Conservation (phyloP, 1,140 invertebrate species). For the Aphelenchoides fujianensis region DNA sequence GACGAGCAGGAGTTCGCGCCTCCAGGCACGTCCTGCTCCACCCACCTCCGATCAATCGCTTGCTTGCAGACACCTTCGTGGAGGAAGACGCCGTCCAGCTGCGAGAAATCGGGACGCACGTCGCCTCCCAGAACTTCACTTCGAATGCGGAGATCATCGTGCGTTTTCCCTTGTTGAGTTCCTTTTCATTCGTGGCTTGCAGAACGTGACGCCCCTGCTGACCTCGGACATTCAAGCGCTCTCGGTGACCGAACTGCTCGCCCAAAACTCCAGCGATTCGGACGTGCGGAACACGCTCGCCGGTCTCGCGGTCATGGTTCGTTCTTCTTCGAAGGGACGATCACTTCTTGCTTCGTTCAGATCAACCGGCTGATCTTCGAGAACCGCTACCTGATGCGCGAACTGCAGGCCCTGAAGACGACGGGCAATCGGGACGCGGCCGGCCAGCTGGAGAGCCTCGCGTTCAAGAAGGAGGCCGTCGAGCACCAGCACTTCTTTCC, state of each 20-base stretch:
- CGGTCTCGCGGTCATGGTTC: slow-evolving; percentile 29
- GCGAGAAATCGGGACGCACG: slow-evolving; percentile 19
- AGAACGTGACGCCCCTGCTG: slow-evolving; percentile 25
- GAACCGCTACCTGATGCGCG: slow-evolving; percentile 28
- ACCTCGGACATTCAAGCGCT: slow-evolving; percentile 26
- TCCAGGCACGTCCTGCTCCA: no score
- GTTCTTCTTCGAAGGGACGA: not conserved
- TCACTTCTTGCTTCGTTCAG: slow-evolving; percentile 23
- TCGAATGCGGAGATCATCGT: slow-evolving; percentile 32
- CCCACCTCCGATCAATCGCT: no score
- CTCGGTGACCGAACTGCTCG: slow-evolving; percentile 17
- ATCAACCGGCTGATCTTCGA: slow-evolving; percentile 34
- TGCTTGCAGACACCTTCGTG: slow-evolving; percentile 26
- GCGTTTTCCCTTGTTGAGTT: slow-evolving; percentile 17
- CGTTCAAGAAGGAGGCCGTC: slow-evolving; percentile 29
- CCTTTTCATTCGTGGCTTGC: not conserved
- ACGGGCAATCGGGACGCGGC: not conserved
- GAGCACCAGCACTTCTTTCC: slow-evolving; percentile 17
- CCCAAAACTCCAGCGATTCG: slow-evolving; percentile 1
- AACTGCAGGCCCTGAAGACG: slow-evolving; percentile 26
- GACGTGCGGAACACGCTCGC: slow-evolving; percentile 24
- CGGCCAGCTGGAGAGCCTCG: slow-evolving; percentile 26
- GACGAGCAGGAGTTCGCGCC: no score
- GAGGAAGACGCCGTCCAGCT: slow-evolving; percentile 19
- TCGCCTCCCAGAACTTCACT: slow-evolving; percentile 16